Evolutionary conservation across 2,797 vertebrate genomes (phyloP), one percentile per base, ranked within the genome.

Genomic region (Phataginus tetradactyla): DNA sequence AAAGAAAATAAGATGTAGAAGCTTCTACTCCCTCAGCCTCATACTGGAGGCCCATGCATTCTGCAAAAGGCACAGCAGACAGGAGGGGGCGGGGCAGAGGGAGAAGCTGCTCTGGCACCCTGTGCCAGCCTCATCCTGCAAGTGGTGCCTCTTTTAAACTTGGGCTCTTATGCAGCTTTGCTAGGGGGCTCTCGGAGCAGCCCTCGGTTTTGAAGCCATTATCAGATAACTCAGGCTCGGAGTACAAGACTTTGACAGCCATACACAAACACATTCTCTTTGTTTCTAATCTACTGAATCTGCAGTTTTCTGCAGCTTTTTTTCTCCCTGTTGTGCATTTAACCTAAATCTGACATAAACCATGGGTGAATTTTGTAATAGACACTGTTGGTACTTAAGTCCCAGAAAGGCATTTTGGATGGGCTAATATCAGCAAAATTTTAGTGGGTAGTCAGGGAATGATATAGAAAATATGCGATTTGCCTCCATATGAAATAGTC

Each of bases 391-490:
- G 96, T 93, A 75, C 97, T 69, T 96, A 96, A 93, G 96, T 98
- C 97, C 97, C 98, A 97, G 96, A 96, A 98, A 99, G 98, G 96
- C 97, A 96, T 98, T 98, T 98, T 97, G 93, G 92, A 98, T 97
- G 71, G 95, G 95, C 93, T 97, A 98, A 97, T 98, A 98, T 98
- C 98, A 99, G 98, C 98, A 98, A 97, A 98, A 98, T 97, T 98
- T 97, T 98, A 98, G 98, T 98, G 75, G 57, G 98, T 98, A 98
- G 84, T 97, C 83, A 95, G 98, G 98, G 98, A 98, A 98, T 98
- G 97, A 96, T 97, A 97, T 18, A 95, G 94, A 98, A 98, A 98
- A 98, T 95, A 96, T 97, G 96, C 98, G 98, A 98, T 98, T 98
- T 97, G 94, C 86, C 97, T 98, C 97, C 94, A 71, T 93, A 97